phyloP scores from a whole-genome alignment of 2,888 invertebrate genomes.

The Athalia cordata region DNA sequence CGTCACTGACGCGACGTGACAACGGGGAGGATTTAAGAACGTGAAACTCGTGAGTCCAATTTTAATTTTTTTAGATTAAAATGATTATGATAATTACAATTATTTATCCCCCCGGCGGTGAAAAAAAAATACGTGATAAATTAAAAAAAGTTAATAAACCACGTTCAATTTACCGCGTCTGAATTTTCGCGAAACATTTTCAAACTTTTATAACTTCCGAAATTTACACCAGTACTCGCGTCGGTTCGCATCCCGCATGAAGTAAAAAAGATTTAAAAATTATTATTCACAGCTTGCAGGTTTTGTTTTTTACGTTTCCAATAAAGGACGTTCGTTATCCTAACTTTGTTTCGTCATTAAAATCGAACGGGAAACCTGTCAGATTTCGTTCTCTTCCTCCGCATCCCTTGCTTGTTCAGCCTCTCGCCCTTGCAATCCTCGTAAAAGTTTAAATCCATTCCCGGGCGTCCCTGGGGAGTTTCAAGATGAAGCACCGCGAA shows the following conservation, averaged over 20 bases:
- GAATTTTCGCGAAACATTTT: too few relatives aligned
- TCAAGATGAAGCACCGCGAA: neutral
- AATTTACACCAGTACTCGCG: too few relatives aligned
- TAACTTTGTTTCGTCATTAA: too few relatives aligned
- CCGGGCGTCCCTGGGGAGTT: conserved; percentile 14
- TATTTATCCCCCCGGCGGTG: too few relatives aligned
- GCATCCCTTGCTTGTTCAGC: neutral
- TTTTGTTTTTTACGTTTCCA: too few relatives aligned
- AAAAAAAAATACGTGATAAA: neutral
- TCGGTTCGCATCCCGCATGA: too few relatives aligned
- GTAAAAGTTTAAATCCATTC: conserved; percentile 22
- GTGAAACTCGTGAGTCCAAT: neutral
- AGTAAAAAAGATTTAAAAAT: too few relatives aligned
- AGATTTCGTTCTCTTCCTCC: neutral
- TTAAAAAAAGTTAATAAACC: neutral
- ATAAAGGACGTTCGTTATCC: too few relatives aligned
- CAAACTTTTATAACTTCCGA: too few relatives aligned
- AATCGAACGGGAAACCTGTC: neutral
- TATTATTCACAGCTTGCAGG: too few relatives aligned
- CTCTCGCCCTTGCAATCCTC: neutral
- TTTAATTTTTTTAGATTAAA: neutral
- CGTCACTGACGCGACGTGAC: neutral
- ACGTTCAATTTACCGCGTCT: neutral
- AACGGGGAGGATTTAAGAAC: neutral
- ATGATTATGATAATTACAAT: neutral